These are phyloP conservation scores for Euproctis similis DNA, from an alignment of 2,888 invertebrate genomes.

Conservation along the genomic window DNA sequence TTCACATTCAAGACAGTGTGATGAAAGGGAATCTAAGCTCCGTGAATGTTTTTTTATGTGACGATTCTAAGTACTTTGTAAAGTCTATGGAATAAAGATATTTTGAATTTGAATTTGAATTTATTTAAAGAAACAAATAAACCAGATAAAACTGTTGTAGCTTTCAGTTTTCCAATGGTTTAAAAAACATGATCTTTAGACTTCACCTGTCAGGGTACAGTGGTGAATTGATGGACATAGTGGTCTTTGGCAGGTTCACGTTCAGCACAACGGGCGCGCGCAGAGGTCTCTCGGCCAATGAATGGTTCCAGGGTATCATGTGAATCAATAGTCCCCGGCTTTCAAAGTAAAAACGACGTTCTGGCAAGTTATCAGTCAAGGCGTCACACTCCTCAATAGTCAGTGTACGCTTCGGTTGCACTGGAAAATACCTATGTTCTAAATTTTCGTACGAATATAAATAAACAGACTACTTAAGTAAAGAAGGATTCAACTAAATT, in stretches of 20 bases:
- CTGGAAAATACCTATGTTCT: no score
- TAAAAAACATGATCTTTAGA: neutral
- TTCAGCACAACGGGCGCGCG: conserved; percentile 26
- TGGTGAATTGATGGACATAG: conserved; percentile 31
- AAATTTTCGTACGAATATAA: no score
- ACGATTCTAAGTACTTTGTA: no score
- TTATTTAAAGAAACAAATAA: no score
- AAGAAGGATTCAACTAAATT: no score
- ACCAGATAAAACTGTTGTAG: neutral
- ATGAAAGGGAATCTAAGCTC: no score
- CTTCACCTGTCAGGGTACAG: conserved; percentile 53
- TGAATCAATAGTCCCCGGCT: conserved; percentile 30
- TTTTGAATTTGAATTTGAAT: no score
- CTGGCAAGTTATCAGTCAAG: conserved; percentile 48
- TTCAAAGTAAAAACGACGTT: conserved; percentile 32
- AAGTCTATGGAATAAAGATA: no score
- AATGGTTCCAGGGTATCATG: conserved; percentile 44
- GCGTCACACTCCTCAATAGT: conserved; percentile 62
- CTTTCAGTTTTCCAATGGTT: no score
- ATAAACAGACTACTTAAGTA: no score
- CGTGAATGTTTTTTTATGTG: no score
- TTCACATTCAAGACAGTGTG: no score
- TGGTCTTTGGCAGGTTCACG: conserved; percentile 30
- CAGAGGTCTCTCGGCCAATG: conserved; percentile 16
- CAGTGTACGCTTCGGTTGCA: conserved; percentile 36